phyloP scores from a whole-genome alignment of 2,888 invertebrate genomes.

The Tupiocoris notatus region DNA sequence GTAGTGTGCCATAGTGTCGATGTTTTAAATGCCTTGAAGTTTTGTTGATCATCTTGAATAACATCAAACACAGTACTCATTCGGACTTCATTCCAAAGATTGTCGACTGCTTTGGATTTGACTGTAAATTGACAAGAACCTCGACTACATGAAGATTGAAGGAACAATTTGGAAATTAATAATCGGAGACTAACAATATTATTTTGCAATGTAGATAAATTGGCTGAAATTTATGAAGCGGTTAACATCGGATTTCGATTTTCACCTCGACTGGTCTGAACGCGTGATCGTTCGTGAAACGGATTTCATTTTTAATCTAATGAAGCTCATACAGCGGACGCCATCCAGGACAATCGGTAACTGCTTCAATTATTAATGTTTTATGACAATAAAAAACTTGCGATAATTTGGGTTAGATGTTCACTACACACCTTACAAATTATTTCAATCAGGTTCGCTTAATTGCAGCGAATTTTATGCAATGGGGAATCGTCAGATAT shows the following conservation, averaged over 20 bases:
- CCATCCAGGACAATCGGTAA: conserved; percentile 61
- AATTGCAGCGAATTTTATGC: conserved; percentile 66
- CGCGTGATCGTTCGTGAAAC: conserved; percentile 66
- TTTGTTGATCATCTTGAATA: too few species aligned
- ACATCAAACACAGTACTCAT: too few species aligned
- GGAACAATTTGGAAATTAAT: too few species aligned
- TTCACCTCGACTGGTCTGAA: conserved; percentile 58
- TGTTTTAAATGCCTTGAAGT: too few species aligned
- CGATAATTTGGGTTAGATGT: background rate
- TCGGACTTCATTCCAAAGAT: too few species aligned
- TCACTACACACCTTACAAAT: background rate
- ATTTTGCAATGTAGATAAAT: conserved; percentile 58
- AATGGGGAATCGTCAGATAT: conserved; percentile 69
- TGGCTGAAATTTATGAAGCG: conserved; percentile 63
- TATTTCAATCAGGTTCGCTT: background rate
- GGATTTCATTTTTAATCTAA: conserved; percentile 64
- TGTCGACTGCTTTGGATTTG: too few species aligned
- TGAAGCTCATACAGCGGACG: conserved; percentile 59
- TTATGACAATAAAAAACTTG: background rate
- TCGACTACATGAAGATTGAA: too few species aligned
- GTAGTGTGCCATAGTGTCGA: too few species aligned
- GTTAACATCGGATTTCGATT: conserved; percentile 62
- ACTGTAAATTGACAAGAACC: too few species aligned
- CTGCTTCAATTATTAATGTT: conserved; percentile 27
- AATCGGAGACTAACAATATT: too few species aligned